A percentile compares a stretch with the other conserved stretches of the same genome.
These are phyloP conservation scores for Anticlea derivata DNA, from an alignment of 2,888 invertebrate species.

Conservation along the genomic window DNA sequence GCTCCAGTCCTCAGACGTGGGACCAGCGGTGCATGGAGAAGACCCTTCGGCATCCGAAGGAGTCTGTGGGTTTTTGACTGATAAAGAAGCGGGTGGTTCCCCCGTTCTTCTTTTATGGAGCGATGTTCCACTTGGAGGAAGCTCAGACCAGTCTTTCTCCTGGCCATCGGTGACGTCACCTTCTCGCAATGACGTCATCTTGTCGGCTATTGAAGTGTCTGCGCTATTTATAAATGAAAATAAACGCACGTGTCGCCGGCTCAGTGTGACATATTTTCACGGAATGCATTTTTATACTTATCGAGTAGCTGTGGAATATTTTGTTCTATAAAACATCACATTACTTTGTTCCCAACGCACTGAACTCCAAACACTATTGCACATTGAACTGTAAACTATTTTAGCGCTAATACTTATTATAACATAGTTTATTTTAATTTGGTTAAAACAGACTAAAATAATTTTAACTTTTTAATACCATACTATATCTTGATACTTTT, in stretches of 20 bases:
- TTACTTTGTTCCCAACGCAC: conserved; percentile 14
- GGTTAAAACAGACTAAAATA: background rate
- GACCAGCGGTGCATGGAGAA: conserved; percentile 70
- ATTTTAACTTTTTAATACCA: background rate
- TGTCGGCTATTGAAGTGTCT: conserved; percentile 54
- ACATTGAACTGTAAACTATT: conserved; percentile 20
- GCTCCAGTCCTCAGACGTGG: conserved; percentile 67
- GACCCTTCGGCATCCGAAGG: conserved; percentile 74
- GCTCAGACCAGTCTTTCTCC: conserved; percentile 58
- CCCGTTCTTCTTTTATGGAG: conserved; percentile 74
- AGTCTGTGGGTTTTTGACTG: conserved; percentile 66
- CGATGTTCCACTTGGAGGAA: conserved; percentile 73
- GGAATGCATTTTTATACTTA: conserved; percentile 66
- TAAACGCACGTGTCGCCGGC: conserved; percentile 69
- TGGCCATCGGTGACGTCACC: conserved; percentile 58
- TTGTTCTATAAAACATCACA: conserved; percentile 20
- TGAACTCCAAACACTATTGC: conserved; percentile 24
- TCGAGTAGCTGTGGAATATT: conserved; percentile 27
- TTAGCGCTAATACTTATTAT: background rate
- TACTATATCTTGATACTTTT: background rate
- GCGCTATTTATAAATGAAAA: conserved; percentile 76
- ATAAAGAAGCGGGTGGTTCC: conserved; percentile 69
- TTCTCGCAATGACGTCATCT: conserved; percentile 70
- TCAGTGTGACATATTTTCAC: conserved; percentile 52
- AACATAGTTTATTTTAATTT: background rate